phyloP scores from a whole-genome alignment of 2,888 invertebrate species.

The Laothoe populi region DNA sequence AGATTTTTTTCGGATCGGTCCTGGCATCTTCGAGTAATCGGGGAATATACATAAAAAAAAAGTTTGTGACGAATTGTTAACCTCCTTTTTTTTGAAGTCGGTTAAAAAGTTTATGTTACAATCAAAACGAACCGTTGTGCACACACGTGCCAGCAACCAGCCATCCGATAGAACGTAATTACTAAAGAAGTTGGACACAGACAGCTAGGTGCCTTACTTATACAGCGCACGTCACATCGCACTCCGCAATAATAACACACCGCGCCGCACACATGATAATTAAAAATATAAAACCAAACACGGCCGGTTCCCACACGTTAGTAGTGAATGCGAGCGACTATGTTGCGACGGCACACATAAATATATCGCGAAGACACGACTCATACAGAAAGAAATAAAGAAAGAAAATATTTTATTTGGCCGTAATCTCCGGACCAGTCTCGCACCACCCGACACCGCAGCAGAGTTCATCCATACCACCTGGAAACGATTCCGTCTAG shows the following conservation, averaged over 20 bases:
- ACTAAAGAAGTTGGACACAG: conserved; percentile 77
- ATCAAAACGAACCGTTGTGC: conserved; percentile 63
- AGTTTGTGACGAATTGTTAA: no score
- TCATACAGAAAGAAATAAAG: conserved; percentile 56
- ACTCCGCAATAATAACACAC: conserved; percentile 74
- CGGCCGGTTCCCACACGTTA: conserved; percentile 76
- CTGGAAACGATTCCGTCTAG: no score
- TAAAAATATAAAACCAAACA: conserved; percentile 69
- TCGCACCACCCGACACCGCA: no score
- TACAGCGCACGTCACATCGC: conserved; percentile 67
- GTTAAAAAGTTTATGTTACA: conserved; percentile 33
- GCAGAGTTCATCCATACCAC: no score
- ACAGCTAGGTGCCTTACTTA: conserved; percentile 82
- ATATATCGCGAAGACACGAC: conserved; percentile 48
- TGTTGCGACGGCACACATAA: conserved; percentile 27
- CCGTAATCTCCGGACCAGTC: no score
- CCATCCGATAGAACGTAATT: conserved; percentile 72
- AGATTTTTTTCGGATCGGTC: no score
- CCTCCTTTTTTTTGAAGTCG: no score
- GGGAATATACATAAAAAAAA: no score
- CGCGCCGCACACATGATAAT: conserved; percentile 63
- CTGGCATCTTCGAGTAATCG: no score
- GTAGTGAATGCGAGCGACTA: conserved; percentile 61
- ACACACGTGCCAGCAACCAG: conserved; percentile 67
- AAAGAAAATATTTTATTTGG: no score